phyloP scores from a whole-genome alignment of 2,113 vertebrate genomes.

The Echinops telfairi region DNA sequence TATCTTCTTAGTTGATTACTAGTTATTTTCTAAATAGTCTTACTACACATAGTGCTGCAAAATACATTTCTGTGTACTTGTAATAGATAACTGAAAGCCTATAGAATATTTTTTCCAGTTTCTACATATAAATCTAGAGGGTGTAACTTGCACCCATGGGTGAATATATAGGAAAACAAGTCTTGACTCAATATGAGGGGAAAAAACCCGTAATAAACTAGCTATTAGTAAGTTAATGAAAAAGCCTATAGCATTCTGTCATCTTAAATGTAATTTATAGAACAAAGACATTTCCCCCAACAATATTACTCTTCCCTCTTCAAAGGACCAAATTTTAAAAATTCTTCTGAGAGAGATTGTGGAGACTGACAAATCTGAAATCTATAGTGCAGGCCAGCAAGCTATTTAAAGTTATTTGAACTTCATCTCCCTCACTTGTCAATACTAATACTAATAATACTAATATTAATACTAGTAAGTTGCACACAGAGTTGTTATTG shows the following conservation, averaged over 20 bases:
- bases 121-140: neutral
- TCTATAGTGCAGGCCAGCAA: neutral
- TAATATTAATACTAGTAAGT: neutral
- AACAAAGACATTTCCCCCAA: neutral
- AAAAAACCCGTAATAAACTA: neutral
- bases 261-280: neutral
- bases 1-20: neutral
- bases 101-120: neutral
- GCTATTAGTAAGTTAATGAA: neutral
- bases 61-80: neutral
- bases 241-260: neutral
- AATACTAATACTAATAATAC: constrained; percentile 9
- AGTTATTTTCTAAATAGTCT: neutral
- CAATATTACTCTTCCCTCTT: neutral
- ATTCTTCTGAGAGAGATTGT: neutral
- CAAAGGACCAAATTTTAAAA: neutral
- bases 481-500: neutral
- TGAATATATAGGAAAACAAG: neutral
- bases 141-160: neutral
- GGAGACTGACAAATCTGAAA: neutral
- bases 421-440: neutral
- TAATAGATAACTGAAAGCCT: neutral
- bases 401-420: constrained; percentile 12
- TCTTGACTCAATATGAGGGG: neutral
- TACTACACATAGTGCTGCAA: neutral